phyloP scores from a whole-genome alignment of 2,797 vertebrate genomes.

The Vipera latastei region DNA sequence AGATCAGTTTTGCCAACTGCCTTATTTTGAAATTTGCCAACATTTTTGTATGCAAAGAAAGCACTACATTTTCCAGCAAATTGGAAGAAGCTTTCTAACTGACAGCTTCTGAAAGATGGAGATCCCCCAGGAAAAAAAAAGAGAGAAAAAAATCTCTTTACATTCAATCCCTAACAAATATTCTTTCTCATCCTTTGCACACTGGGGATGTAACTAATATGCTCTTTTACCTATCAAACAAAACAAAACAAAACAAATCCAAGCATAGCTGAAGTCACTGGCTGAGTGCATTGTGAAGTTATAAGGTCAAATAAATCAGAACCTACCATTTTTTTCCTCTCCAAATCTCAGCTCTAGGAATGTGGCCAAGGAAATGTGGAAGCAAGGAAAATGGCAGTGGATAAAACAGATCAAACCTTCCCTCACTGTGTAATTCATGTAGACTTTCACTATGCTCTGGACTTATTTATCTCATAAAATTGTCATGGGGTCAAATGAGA shows the following conservation, averaged over 20 bases:
- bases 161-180: background rate
- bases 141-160: background rate
- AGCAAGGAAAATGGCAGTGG: background rate
- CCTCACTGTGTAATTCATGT: background rate
- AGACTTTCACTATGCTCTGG: background rate
- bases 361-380: background rate
- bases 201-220: background rate
- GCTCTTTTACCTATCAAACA: background rate
- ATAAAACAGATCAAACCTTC: background rate
- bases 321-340: background rate
- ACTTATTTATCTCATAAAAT: background rate
- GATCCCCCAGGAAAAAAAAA: background rate
- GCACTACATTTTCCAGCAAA: background rate
- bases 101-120: background rate
- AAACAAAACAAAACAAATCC: background rate
- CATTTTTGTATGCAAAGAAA: background rate
- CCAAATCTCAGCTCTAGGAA: background rate
- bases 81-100: background rate
- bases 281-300: background rate
- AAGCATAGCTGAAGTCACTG: background rate
- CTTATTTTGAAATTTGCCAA: background rate
- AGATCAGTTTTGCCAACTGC: background rate
- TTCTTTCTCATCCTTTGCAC: background rate
- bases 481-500: background rate
- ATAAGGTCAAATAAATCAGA: background rate